Evolutionary conservation across 2,797 vertebrate genomes (phyloP).

Genomic region (Pelodytes ibericus): DNA sequence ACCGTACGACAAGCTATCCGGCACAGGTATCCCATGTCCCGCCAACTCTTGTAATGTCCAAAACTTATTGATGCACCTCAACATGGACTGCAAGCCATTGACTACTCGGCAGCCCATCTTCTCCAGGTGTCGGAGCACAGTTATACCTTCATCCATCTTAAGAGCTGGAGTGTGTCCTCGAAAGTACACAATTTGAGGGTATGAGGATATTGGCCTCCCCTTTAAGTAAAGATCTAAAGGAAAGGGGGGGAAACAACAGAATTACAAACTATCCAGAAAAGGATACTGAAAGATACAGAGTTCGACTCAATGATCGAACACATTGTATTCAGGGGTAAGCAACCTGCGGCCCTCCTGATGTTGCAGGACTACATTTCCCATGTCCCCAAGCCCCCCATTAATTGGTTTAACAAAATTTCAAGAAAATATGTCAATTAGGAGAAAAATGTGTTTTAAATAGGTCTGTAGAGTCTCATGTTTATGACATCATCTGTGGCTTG

Average conservation of each 20-base stretch:
- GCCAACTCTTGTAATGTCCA: conserved; percentile 80
- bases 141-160: conserved; percentile 78
- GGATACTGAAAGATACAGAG: too few relatives aligned
- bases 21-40: conserved; percentile 77
- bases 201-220: conserved; percentile 73
- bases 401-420: too few relatives aligned
- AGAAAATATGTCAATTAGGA: too few relatives aligned
- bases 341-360: too few relatives aligned
- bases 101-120: conserved; percentile 79
- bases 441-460: too few relatives aligned
- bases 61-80: conserved; percentile 80
- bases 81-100: conserved; percentile 78
- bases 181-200: conserved; percentile 77
- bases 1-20: conserved; percentile 80
- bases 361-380: too few relatives aligned
- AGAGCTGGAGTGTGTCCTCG: conserved; percentile 80
- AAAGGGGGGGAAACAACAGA: conserved; percentile 5
- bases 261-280: too few relatives aligned
- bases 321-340: too few relatives aligned
- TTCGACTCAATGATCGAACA: too few relatives aligned
- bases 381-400: too few relatives aligned
- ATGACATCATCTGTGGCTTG: too few relatives aligned
- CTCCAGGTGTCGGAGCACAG: conserved; percentile 76
- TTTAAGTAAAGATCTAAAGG: conserved; percentile 74
- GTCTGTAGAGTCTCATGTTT: too few relatives aligned